Evolutionary conservation across 1,140 invertebrate species (phyloP).

Genomic region (Drosophila burlai): DNA sequence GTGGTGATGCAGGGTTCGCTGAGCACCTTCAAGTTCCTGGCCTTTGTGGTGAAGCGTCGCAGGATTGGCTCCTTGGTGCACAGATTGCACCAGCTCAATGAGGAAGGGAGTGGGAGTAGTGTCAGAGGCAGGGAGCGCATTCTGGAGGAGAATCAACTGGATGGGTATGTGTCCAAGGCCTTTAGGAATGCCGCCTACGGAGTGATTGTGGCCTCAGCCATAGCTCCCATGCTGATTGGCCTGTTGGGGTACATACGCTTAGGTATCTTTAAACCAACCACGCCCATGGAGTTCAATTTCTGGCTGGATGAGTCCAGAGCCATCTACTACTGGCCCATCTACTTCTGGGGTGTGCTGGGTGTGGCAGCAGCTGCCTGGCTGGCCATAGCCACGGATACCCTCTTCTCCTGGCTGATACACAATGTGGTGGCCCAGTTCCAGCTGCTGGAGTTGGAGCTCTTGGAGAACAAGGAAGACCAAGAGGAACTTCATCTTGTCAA

Average conservation of each 20-base stretch:
- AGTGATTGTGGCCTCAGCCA: constrained; percentile 15
- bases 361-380: constrained; percentile 30
- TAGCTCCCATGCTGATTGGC: constrained; percentile 30
- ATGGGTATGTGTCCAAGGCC: constrained; percentile 30
- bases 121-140: constrained; percentile 2
- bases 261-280: constrained; percentile 27
- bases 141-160: constrained; percentile 31
- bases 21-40: constrained; percentile 43
- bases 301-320: constrained; percentile 43
- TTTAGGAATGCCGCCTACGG: constrained; percentile 40
- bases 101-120: neutral
- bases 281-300: constrained; percentile 60
- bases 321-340: constrained; percentile 46
- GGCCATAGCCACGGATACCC: constrained; percentile 43
- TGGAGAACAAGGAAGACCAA: neutral
- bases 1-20: constrained; percentile 37
- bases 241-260: constrained; percentile 10
- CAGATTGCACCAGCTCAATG: constrained; percentile 38
- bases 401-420: constrained; percentile 60
- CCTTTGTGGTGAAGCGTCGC: constrained; percentile 28
- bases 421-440: constrained; percentile 57
- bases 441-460: constrained; percentile 20
- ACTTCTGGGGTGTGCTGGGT: constrained; percentile 43
- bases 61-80: constrained; percentile 24
- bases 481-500: constrained; percentile 8